Percentiles rank a stretch among this genome's conserved stretches.
Evolutionary conservation across 2,113 vertebrate genomes (phyloP).

Genomic region (Colinus virginianus): DNA sequence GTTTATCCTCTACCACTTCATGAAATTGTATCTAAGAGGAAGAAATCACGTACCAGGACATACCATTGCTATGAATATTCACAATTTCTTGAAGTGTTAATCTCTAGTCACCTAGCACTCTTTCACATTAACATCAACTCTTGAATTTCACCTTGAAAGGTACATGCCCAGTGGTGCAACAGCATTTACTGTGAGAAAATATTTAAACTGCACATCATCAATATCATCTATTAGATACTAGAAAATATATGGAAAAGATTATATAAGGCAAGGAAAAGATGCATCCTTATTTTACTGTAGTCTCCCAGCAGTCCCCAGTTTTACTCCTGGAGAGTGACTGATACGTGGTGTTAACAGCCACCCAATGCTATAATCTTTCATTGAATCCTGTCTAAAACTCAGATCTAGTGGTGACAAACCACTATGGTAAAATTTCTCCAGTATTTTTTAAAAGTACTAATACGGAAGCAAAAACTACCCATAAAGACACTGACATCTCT

Average conservation of each 20-base stretch:
- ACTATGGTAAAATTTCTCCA: background rate
- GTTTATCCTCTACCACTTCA: background rate
- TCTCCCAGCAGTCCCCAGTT: background rate
- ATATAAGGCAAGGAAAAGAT: background rate
- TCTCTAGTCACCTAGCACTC: background rate
- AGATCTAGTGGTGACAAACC: background rate
- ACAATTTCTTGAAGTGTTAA: background rate
- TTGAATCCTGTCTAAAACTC: background rate
- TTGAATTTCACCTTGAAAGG: background rate
- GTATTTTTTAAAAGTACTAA: background rate
- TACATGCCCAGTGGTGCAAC: background rate
- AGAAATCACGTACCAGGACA: background rate
- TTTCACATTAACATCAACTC: background rate
- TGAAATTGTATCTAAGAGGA: background rate
- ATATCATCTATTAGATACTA: background rate
- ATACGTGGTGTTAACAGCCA: background rate
- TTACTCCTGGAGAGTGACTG: background rate
- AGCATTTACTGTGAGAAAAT: background rate
- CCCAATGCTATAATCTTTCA: background rate
- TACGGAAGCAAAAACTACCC: background rate
- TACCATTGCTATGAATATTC: background rate
- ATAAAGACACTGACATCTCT: background rate
- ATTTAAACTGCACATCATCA: background rate
- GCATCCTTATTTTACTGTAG: background rate
- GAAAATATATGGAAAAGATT: background rate